Conservation (phyloP, 2,888 invertebrate species). For the Plagiodera versicolora region DNA sequence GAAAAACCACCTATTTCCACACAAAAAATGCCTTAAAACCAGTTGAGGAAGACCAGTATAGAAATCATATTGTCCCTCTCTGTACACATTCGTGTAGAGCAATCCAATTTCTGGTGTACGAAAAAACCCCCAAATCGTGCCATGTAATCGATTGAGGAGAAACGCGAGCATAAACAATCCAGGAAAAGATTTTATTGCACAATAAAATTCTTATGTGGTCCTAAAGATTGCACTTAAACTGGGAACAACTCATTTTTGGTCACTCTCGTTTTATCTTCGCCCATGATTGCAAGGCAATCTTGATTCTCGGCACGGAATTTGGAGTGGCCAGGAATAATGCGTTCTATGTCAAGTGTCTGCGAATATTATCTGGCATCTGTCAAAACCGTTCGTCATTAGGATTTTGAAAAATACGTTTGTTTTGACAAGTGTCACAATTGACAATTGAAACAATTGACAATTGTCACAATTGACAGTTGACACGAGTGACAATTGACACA, state of each 20-base stretch:
- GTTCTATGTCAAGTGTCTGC: too few species aligned
- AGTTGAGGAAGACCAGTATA: too few species aligned
- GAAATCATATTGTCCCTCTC: background rate
- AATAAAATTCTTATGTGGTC: background rate
- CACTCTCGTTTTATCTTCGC: background rate
- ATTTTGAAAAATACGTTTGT: too few species aligned
- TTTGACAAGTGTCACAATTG: too few species aligned
- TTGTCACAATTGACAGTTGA: too few species aligned
- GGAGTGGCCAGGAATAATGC: too few species aligned
- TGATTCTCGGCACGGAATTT: background rate
- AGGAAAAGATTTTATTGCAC: background rate
- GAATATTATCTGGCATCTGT: too few species aligned
- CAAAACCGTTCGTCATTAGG: too few species aligned
- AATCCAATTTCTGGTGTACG: background rate
- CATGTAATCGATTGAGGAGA: background rate
- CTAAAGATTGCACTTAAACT: background rate
- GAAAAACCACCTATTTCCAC: too few species aligned
- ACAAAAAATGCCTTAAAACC: background rate
- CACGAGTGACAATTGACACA: too few species aligned
- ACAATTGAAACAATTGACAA: too few species aligned
- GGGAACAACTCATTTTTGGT: background rate
- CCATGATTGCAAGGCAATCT: background rate
- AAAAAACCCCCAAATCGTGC: background rate
- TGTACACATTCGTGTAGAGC: background rate
- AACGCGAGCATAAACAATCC: background rate